Conservation (phyloP, 2,113 vertebrate genomes). For the Alouatta palliata region DNA sequence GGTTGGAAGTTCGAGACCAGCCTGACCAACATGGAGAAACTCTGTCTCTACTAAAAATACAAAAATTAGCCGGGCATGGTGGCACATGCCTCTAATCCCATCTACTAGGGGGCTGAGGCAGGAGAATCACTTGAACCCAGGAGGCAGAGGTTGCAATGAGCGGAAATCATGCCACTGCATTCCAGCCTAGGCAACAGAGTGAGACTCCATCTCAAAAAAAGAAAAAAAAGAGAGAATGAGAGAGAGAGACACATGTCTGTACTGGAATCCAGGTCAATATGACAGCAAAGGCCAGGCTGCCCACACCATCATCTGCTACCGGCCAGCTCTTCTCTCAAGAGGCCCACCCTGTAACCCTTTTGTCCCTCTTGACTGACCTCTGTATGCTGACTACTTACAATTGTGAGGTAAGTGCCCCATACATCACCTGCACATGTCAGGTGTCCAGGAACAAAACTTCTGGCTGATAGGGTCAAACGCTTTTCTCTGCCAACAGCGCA, state of each 20-base stretch:
- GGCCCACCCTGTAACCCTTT: not conserved
- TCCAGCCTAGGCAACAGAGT: too few species aligned
- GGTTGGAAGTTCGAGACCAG: too few species aligned
- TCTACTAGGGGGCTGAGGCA: too few species aligned
- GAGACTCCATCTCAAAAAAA: too few species aligned
- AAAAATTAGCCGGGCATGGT: too few species aligned
- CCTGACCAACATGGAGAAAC: too few species aligned
- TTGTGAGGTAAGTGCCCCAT: not conserved
- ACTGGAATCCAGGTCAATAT: not conserved
- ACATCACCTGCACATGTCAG: not conserved
- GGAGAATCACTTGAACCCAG: too few species aligned
- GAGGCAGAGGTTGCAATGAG: too few species aligned
- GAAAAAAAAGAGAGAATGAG: too few species aligned
- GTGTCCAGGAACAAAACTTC: not conserved
- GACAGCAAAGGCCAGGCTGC: not conserved
- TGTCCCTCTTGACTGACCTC: not conserved
- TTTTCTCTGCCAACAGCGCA: not conserved
- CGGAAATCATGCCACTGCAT: too few species aligned
- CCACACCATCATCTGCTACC: not conserved
- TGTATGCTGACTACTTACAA: not conserved
- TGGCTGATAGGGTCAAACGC: not conserved
- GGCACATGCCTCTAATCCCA: too few species aligned
- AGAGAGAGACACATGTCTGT: not conserved
- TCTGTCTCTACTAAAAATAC: too few species aligned
- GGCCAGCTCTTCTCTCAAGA: not conserved